Evolutionary conservation across 1,140 invertebrate genomes (phyloP).

Genomic region (Zaprionus inermis): DNA sequence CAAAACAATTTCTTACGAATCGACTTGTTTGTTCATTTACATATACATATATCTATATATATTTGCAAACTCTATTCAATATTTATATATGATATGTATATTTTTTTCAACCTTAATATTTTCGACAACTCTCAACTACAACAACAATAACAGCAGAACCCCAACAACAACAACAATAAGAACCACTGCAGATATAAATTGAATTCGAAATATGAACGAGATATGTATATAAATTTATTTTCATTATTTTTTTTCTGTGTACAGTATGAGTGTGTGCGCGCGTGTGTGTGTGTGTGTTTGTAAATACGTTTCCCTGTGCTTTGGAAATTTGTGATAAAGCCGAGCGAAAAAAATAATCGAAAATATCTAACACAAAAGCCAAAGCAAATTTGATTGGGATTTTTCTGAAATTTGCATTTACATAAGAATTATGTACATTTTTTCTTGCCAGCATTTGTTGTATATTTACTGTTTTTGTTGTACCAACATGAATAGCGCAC

Average conservation of each 20-base stretch:
- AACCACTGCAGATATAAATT: slow-evolving; percentile 58
- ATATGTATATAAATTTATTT: slow-evolving; percentile 28
- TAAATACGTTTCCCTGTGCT: slow-evolving; percentile 27
- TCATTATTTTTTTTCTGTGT: slow-evolving; percentile 18
- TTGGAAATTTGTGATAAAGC: slow-evolving; percentile 13
- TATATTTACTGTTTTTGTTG: slow-evolving; percentile 5
- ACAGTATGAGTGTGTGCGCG: slow-evolving; percentile 11
- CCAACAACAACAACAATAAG: slow-evolving; percentile 44
- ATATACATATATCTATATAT: slow-evolving; percentile 78
- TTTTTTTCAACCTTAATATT: slow-evolving; percentile 68
- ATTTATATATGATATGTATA: slow-evolving; percentile 82
- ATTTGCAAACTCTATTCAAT: slow-evolving; percentile 80
- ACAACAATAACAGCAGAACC: slow-evolving; percentile 46
- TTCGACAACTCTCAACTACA: slow-evolving; percentile 58
- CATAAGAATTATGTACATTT: slow-evolving; percentile 55
- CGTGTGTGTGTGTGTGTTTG: slow-evolving; percentile 23
- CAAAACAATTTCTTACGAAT: slow-evolving; percentile 64
- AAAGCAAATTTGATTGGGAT: slow-evolving; percentile 62
- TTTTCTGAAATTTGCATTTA: slow-evolving; percentile 78
- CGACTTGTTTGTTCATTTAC: slow-evolving; percentile 76
- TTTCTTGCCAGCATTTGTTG: slow-evolving; percentile 9
- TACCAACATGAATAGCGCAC: background rate
- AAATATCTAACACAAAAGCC: background rate
- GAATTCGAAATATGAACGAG: slow-evolving; percentile 50
- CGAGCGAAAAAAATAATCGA: background rate